phyloP scores from a whole-genome alignment of 2,888 invertebrate species.

The Acronicta psi region DNA sequence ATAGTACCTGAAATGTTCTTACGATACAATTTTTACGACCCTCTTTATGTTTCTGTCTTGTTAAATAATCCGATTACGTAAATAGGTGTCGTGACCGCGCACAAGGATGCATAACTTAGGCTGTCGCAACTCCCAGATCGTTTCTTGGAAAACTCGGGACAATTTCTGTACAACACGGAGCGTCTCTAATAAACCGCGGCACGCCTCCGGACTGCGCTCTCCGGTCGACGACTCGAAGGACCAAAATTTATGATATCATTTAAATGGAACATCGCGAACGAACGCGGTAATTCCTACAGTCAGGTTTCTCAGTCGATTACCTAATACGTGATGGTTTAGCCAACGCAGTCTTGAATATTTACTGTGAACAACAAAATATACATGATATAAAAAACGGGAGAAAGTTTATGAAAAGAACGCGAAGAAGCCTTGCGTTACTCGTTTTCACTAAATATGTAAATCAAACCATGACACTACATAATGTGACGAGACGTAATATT shows the following conservation, averaged over 20 bases:
- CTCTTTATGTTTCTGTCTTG: conserved; percentile 19
- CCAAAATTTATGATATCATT: conserved; percentile 52
- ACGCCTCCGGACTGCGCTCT: conserved; percentile 41
- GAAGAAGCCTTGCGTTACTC: too few species aligned
- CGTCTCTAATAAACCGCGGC: conserved; percentile 44
- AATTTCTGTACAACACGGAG: conserved; percentile 29
- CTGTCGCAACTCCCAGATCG: conserved; percentile 2
- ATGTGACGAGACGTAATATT: too few species aligned
- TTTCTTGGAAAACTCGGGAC: conserved; percentile 27
- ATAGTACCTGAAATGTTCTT: conserved; percentile 20
- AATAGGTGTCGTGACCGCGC: conserved; percentile 37
- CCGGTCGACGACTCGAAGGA: conserved; percentile 14
- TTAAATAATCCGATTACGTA: conserved; percentile 47
- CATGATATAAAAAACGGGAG: too few species aligned
- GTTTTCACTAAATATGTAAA: too few species aligned
- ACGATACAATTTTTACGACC: conserved; percentile 20
- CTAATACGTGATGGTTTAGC: conserved; percentile 27
- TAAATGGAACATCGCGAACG: conserved; percentile 45
- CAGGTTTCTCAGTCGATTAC: conserved; percentile 34
- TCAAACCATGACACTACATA: too few species aligned
- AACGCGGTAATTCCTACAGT: conserved; percentile 40
- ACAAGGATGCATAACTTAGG: conserved; percentile 40
- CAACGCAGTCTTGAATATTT: conserved; percentile 5
- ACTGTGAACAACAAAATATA: background rate
- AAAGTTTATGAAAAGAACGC: too few species aligned